Evolutionary conservation across 64 coral and sea anemone genomes (phyloP).

Genomic region (Montipora efflorescens): DNA sequence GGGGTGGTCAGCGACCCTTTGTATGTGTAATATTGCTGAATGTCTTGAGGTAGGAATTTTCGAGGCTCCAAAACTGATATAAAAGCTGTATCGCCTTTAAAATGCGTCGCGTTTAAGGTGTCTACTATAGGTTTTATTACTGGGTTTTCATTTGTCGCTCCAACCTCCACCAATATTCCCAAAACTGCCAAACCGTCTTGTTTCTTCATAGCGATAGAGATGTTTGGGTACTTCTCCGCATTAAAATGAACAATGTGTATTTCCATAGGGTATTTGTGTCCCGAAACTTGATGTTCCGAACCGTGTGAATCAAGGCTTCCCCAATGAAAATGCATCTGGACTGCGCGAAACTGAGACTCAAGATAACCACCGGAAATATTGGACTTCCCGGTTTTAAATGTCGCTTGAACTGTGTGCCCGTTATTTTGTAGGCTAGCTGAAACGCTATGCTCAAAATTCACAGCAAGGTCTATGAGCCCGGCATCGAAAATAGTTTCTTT

Average conservation of each 20-base stretch:
- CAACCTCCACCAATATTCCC: conserved; percentile 49
- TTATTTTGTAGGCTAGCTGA: conserved; percentile 70
- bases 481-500: conserved; percentile 63
- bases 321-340: conserved; percentile 83
- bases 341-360: conserved; percentile 30
- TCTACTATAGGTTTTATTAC: conserved; percentile 48
- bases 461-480: conserved; percentile 30
- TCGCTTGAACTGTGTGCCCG: conserved; percentile 64
- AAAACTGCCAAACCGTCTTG: conserved; percentile 55
- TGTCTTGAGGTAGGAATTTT: conserved; percentile 65
- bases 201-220: not conserved
- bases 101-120: conserved; percentile 31
- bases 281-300: conserved; percentile 79
- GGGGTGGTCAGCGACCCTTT: conserved; percentile 83
- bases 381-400: conserved; percentile 49
- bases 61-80: conserved; percentile 29
- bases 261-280: conserved; percentile 77
- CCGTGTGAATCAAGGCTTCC: conserved; percentile 70
- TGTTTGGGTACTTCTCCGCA: conserved; percentile 46
- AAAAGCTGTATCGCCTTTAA: conserved; percentile 30
- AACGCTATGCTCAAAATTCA: conserved; percentile 51
- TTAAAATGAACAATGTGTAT: conserved; percentile 84
- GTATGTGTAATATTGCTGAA: conserved; percentile 69
- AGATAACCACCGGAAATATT: conserved; percentile 71
- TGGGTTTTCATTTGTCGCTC: conserved; percentile 27